phyloP scores from a whole-genome alignment of 2,888 invertebrate genomes.

The Rotaria socialis region DNA sequence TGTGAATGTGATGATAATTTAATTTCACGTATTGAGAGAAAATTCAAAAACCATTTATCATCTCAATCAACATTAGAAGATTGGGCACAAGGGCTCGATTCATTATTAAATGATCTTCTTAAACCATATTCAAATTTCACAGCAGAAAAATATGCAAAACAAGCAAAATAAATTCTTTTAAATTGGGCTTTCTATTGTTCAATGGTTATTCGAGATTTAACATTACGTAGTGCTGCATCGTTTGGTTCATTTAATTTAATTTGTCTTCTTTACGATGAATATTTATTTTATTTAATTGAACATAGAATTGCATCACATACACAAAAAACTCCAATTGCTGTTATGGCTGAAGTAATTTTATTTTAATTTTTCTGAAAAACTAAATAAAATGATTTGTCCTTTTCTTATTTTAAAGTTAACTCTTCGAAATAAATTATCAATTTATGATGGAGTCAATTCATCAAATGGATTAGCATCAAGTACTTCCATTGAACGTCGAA shows the following conservation, averaged over 20 bases:
- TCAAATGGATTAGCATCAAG: neutral
- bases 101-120: conserved; percentile 81
- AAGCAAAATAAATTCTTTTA: conserved; percentile 76
- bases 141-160: conserved; percentile 49
- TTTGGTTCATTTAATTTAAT: conserved; percentile 98
- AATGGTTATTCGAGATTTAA: conserved; percentile 93
- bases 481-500: conserved; percentile 1
- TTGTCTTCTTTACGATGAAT: conserved; percentile 92
- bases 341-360: conserved; percentile 55
- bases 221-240: conserved; percentile 87
- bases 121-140: conserved; percentile 75
- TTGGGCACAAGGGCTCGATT: conserved; percentile 95
- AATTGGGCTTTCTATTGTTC: conserved; percentile 99
- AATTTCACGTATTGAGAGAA: conserved; percentile 78
- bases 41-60: conserved; percentile 71
- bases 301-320: conserved; percentile 86
- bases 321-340: conserved; percentile 85
- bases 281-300: conserved; percentile 96
- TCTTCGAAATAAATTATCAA: conserved; percentile 1
- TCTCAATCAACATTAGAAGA: conserved; percentile 83
- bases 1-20: conserved; percentile 86
- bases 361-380: too few relatives aligned
- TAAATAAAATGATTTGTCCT: too few relatives aligned
- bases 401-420: neutral
- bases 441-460: conserved; percentile 1